Conservation (phyloP, 2,797 vertebrate species). For the Melanotaenia pygmaea region DNA sequence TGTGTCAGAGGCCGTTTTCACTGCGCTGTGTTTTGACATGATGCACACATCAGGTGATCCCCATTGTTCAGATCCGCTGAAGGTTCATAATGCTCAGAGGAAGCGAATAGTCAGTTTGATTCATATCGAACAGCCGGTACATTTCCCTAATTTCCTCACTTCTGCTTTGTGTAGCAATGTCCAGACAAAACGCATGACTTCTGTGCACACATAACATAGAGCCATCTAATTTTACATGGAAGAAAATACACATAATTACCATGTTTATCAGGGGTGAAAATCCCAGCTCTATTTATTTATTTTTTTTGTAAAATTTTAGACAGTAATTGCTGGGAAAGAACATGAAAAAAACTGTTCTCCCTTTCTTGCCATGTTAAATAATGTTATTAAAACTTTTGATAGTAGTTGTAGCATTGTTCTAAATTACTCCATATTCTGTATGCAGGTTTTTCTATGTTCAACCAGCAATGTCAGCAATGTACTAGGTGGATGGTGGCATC, state of each 20-base stretch:
- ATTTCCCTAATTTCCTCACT: conserved; percentile 1
- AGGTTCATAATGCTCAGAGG: conserved; percentile 14
- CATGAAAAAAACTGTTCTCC: too few relatives aligned
- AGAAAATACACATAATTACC: background rate
- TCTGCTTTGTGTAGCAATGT: conserved; percentile 14
- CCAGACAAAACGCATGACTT: conserved; percentile 39
- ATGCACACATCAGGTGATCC: conserved; percentile 3
- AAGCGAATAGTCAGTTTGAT: conserved; percentile 4
- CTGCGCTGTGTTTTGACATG: background rate
- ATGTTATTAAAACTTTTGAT: too few relatives aligned
- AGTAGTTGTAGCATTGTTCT: too few relatives aligned
- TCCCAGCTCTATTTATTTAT: too few relatives aligned
- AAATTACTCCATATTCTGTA: too few relatives aligned
- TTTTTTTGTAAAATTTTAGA: too few relatives aligned
- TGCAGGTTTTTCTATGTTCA: too few relatives aligned
- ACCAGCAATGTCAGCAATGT: too few relatives aligned
- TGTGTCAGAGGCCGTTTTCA: conserved; percentile 21
- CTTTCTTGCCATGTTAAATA: too few relatives aligned
- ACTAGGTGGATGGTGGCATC: too few relatives aligned
- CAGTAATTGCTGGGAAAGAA: too few relatives aligned
- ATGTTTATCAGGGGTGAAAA: background rate
- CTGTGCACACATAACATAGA: background rate
- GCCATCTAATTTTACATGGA: too few relatives aligned
- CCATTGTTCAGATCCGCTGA: conserved; percentile 7
- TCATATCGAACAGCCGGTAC: conserved; percentile 1